Evolutionary conservation across 92 coral and sea anemone species (phyloP).

Genomic region (Isaurus tuberculatus): DNA sequence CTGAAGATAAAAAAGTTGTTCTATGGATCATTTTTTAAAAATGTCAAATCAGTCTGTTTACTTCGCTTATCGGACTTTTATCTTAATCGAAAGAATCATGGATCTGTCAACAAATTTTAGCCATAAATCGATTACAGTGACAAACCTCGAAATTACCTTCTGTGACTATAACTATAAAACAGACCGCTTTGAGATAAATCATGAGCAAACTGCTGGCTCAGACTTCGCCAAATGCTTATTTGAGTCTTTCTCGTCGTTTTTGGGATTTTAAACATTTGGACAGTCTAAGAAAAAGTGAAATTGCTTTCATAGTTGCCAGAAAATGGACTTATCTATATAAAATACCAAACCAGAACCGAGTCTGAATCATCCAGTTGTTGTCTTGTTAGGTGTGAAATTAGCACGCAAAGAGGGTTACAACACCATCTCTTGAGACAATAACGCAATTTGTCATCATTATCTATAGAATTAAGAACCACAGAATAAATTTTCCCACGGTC

Average conservation of each 20-base stretch:
- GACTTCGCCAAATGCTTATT: background rate
- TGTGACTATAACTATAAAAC: slow-evolving; percentile 31
- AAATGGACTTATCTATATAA: too few relatives aligned
- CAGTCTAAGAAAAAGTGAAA: too few relatives aligned
- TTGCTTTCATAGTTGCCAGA: too few relatives aligned
- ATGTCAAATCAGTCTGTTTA: slow-evolving; percentile 45
- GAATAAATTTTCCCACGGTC: slow-evolving; percentile 40
- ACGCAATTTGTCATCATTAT: slow-evolving; percentile 27
- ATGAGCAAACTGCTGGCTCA: background rate
- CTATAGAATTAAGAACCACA: background rate
- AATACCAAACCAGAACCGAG: background rate
- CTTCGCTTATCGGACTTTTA: slow-evolving; percentile 31
- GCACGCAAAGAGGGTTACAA: background rate
- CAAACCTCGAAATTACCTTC: slow-evolving; percentile 20
- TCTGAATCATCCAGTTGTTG: background rate
- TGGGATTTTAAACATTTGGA: background rate
- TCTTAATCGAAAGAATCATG: slow-evolving; percentile 36
- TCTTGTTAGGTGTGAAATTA: background rate
- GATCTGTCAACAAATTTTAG: slow-evolving; percentile 45
- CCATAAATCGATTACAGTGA: slow-evolving; percentile 46
- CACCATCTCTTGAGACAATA: slow-evolving; percentile 1
- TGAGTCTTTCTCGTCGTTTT: background rate
- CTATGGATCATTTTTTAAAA: background rate
- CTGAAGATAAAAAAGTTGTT: background rate
- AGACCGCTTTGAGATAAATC: slow-evolving; percentile 25